Percentiles rank a stretch among this genome's conserved stretches.
phyloP scores from a whole-genome alignment of 2,113 vertebrate species.

The Melanerpes formicivorus region DNA sequence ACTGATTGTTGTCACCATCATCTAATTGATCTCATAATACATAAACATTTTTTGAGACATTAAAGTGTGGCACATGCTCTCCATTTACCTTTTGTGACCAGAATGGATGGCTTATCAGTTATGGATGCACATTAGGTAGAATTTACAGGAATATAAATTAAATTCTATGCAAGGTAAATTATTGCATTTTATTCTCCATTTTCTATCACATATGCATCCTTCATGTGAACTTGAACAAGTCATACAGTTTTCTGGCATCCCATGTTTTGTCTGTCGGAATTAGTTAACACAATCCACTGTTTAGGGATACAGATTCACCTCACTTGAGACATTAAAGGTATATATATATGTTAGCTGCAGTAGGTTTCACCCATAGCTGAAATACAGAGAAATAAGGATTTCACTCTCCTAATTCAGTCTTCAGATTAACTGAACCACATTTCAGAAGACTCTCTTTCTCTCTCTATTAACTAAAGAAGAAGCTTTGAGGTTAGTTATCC shows the following conservation, averaged over 20 bases:
- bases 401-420: neutral
- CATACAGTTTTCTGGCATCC: neutral
- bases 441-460: neutral
- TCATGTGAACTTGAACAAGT: neutral
- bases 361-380: neutral
- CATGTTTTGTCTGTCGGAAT: neutral
- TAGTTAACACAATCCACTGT: neutral
- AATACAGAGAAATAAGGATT: neutral
- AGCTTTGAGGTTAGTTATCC: neutral
- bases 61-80: neutral
- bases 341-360: neutral
- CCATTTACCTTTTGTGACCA: neutral
- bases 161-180: neutral
- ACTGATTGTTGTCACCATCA: neutral
- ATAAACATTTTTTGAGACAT: neutral
- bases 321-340: neutral
- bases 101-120: neutral
- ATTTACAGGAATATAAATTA: neutral
- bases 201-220: neutral
- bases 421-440: neutral
- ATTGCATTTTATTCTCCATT: neutral
- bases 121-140: neutral
- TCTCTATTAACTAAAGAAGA: neutral
- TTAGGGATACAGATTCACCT: neutral
- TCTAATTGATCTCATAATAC: neutral